A percentile compares a stretch with the other conserved stretches of the same genome.
Evolutionary conservation across 1,140 invertebrate genomes (phyloP).

Genomic region (Chlorops oryzae): DNA sequence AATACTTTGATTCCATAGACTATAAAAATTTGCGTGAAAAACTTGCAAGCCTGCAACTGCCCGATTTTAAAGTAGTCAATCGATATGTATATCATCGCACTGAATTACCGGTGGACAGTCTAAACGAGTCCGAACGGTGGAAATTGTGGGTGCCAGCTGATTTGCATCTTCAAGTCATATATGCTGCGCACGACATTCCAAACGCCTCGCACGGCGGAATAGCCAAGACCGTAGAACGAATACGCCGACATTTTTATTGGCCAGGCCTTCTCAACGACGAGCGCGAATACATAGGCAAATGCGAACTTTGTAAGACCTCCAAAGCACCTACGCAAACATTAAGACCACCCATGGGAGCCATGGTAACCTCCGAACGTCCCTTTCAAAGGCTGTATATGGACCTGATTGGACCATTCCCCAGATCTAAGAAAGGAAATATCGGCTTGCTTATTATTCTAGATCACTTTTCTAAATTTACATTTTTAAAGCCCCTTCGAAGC

Average conservation of each 20-base stretch:
- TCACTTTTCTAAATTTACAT: constrained; percentile 11
- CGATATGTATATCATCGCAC: constrained; percentile 7
- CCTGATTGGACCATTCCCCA: constrained; percentile 7
- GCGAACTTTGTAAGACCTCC: constrained; percentile 10
- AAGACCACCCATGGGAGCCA: constrained; percentile 7
- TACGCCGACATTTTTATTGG: constrained; percentile 11
- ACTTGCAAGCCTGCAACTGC: not conserved
- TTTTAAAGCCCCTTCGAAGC: constrained; percentile 5
- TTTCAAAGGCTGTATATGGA: constrained; percentile 14
- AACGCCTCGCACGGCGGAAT: constrained; percentile 9
- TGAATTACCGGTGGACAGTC: not conserved
- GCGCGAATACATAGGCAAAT: constrained; percentile 2
- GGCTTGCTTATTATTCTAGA: constrained; percentile 9
- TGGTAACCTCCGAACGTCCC: not conserved
- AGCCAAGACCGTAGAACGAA: constrained; percentile 3
- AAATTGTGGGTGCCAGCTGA: constrained; percentile 11
- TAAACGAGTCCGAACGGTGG: constrained; percentile 1
- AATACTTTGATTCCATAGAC: constrained; percentile 2
- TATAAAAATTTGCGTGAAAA: not conserved
- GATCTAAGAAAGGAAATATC: constrained; percentile 9
- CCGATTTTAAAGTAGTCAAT: constrained; percentile 9
- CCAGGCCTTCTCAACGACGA: constrained; percentile 8
- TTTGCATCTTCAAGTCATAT: not conserved
- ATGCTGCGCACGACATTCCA: not conserved
- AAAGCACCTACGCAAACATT: constrained; percentile 8